phyloP scores from a whole-genome alignment of 2,113 vertebrate genomes.

The Nycticryphes semicollaris region DNA sequence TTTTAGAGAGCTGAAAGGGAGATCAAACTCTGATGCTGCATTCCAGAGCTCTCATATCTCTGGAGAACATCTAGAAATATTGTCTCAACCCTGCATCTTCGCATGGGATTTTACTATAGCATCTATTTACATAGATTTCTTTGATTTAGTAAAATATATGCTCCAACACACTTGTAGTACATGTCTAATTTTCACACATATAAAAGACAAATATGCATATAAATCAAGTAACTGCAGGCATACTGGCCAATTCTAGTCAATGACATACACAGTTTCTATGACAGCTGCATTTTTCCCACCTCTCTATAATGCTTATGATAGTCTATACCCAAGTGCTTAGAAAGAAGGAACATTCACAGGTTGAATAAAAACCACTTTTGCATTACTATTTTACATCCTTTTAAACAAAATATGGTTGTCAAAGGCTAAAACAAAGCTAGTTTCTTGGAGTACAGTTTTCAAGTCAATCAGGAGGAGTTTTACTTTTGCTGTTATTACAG shows the following conservation, averaged over 20 bases:
- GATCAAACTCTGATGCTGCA: neutral
- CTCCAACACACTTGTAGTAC: neutral
- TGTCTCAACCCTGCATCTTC: neutral
- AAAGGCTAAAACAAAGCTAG: neutral
- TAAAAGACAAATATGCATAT: neutral
- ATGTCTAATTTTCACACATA: neutral
- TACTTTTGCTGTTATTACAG: conserved; percentile 26
- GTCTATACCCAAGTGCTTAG: neutral
- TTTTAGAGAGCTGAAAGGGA: neutral
- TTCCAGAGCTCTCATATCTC: neutral
- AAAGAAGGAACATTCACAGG: neutral
- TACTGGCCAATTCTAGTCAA: neutral
- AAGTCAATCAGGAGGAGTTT: neutral
- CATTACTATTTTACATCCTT: neutral
- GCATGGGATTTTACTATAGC: neutral
- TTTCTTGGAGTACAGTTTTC: neutral
- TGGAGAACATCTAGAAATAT: conserved; percentile 3
- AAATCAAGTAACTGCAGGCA: conserved; percentile 1
- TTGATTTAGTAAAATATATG: conserved; percentile 14
- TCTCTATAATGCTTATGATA: neutral
- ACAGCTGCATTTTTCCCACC: neutral
- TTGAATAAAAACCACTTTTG: neutral
- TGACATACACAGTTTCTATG: neutral
- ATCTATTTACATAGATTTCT: conserved; percentile 23
- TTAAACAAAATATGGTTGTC: neutral